Base-by-base conservation (phyloP, 2,797 vertebrate species). In the Poecilia wingei region DNA sequence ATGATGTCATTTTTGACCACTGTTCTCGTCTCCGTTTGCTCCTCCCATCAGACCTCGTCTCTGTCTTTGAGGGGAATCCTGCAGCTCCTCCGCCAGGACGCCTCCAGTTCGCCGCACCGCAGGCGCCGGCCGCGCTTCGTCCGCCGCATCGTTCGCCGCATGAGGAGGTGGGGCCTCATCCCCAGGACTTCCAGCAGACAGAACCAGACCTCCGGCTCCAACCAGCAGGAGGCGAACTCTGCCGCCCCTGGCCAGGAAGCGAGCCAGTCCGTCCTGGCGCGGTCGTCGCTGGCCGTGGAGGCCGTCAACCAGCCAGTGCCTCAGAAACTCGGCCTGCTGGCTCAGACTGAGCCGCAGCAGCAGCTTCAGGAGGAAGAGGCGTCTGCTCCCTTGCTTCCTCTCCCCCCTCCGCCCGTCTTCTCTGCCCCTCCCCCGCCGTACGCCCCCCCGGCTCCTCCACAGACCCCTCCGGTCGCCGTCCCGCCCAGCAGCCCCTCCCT, bases 71-170 rank as follows among this genome's bases (percentile, higher is more conserved):
- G 96, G 84, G 95, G 96, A 55, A 95, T 96, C 31, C 95, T 96
- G 25, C 96, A 96, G 92, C 95, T 96, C 28, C 95, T 96, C 64
- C 93, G 96, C 3, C 95, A 96, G 86, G 96, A 96, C 49, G 92
- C 94, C 0, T 89, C 84, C 79, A 90, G 78, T 85, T 94, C 95
- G 31, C 93, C 95, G 0, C 94, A 95, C 72, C 95, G 96, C 84
- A 81, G 95, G 16, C 96, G 95, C 64, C 81, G 96, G 36, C 96
- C 96, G 0, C 90, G 96, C 2, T 95, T 96, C 28, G 61, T 96
- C 82, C 94, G 96, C 45, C 91, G 96, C 25, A 95, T 95, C 0
- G 86, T 96, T 1, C 96, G 96, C 1, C 95, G 96, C 80, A 90
- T 96, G 93, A 88, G 96, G 81, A 90, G 96, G 77, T 96, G 96